phyloP scores from a whole-genome alignment of 1,140 invertebrate species.

The Trypoxylus dichotomus region DNA sequence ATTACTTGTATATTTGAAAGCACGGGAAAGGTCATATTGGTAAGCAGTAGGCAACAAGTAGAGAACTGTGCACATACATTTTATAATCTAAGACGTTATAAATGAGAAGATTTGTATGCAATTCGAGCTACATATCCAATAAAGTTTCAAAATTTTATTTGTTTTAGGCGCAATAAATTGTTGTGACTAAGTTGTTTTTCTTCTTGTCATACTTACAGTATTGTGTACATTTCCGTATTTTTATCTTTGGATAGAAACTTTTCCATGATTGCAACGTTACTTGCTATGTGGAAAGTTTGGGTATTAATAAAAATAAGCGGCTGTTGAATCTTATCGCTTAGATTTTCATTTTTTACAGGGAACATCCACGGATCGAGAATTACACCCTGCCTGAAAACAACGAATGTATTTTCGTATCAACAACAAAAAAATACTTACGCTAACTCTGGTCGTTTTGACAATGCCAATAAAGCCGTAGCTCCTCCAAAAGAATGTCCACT shows the following conservation, averaged over 20 bases:
- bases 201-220: conserved; percentile 53
- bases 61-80: too few relatives aligned
- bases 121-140: too few relatives aligned
- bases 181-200: too few relatives aligned
- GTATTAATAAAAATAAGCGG: conserved; percentile 67
- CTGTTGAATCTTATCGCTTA: conserved; percentile 57
- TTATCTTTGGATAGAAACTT: conserved; percentile 46
- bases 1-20: too few relatives aligned
- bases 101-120: too few relatives aligned
- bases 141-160: too few relatives aligned
- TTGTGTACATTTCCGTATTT: conserved; percentile 54
- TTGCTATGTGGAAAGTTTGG: conserved; percentile 66
- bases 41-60: too few relatives aligned
- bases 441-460: conserved; percentile 59
- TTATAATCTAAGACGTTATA: too few relatives aligned
- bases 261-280: conserved; percentile 63
- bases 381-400: conserved; percentile 57
- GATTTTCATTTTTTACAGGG: conserved; percentile 60
- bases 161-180: too few relatives aligned
- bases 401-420: conserved; percentile 26
- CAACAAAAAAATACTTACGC: conserved; percentile 53
- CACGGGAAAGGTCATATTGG: too few relatives aligned
- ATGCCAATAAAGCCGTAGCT: conserved; percentile 61
- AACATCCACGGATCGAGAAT: conserved; percentile 73
- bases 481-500: conserved; percentile 73